phyloP scores from a whole-genome alignment of 2,113 vertebrate genomes.

The Bombycilla garrulus region DNA sequence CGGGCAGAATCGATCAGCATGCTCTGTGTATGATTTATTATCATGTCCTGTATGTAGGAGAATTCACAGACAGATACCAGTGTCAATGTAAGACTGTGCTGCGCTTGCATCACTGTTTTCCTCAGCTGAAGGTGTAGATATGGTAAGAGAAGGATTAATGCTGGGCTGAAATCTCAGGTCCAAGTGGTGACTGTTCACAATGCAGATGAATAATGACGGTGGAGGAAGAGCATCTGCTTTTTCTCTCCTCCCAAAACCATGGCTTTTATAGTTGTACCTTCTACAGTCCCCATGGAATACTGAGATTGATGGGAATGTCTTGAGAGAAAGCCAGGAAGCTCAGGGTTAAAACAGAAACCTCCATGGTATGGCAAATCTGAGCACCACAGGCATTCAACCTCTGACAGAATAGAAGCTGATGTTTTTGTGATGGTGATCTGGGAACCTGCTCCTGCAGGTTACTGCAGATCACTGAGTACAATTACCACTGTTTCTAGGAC shows the following conservation, averaged over 20 bases:
- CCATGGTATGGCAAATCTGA: not conserved
- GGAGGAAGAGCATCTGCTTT: not conserved
- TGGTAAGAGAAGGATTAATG: not conserved
- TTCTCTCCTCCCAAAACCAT: not conserved
- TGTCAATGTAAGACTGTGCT: not conserved
- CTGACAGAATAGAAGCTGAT: not conserved
- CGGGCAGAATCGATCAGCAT: not conserved
- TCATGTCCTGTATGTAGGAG: not conserved
- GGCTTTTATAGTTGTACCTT: not conserved
- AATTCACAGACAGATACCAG: not conserved
- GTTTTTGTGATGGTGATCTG: not conserved
- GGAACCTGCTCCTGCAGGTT: not conserved
- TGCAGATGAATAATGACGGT: not conserved
- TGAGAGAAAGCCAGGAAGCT: not conserved
- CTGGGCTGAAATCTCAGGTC: not conserved
- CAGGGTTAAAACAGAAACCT: not conserved
- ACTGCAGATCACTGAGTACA: not conserved
- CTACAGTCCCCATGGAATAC: not conserved
- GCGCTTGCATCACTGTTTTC: not conserved
- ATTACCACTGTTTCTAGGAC: not conserved
- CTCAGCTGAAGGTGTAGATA: not conserved
- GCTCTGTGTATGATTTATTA: slow-evolving; percentile 23
- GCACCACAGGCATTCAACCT: not conserved
- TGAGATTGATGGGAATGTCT: not conserved
- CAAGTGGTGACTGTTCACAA: not conserved